Conservation (phyloP, 1,140 invertebrate species). For the Pseudomyrmex cubaensis region DNA sequence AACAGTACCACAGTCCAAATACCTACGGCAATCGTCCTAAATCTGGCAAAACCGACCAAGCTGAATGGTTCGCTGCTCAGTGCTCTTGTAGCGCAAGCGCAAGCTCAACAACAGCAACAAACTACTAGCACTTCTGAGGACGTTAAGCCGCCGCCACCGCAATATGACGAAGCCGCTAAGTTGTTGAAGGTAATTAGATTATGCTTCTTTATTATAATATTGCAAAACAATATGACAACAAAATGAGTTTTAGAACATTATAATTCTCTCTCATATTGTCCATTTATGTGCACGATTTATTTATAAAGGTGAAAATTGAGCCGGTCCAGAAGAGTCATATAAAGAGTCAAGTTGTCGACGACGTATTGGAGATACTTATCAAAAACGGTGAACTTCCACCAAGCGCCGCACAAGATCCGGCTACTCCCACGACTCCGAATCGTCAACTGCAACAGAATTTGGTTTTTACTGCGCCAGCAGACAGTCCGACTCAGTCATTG, state of each 20-base stretch:
- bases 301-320: conserved; percentile 81
- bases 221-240: neutral
- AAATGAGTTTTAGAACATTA: neutral
- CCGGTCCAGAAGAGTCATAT: conserved; percentile 86
- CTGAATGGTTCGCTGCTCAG: conserved; percentile 82
- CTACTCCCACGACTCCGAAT: conserved; percentile 88
- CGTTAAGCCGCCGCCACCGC: conserved; percentile 85
- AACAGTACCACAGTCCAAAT: conserved; percentile 82
- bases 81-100: conserved; percentile 83
- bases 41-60: conserved; percentile 82
- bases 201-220: neutral
- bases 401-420: conserved; percentile 92
- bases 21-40: conserved; percentile 82
- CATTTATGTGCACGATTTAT: conserved; percentile 11
- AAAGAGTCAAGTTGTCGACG: conserved; percentile 95
- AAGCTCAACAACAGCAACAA: conserved; percentile 78
- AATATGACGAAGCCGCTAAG: conserved; percentile 91
- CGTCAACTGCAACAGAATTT: conserved; percentile 82
- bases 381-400: conserved; percentile 96
- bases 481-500: conserved; percentile 80
- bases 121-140: conserved; percentile 81
- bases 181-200: conserved; percentile 84
- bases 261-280: neutral
- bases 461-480: conserved; percentile 80
- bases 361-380: conserved; percentile 97